Evolutionary conservation across 2,888 invertebrate species (phyloP).

Genomic region (Pteria penguin): DNA sequence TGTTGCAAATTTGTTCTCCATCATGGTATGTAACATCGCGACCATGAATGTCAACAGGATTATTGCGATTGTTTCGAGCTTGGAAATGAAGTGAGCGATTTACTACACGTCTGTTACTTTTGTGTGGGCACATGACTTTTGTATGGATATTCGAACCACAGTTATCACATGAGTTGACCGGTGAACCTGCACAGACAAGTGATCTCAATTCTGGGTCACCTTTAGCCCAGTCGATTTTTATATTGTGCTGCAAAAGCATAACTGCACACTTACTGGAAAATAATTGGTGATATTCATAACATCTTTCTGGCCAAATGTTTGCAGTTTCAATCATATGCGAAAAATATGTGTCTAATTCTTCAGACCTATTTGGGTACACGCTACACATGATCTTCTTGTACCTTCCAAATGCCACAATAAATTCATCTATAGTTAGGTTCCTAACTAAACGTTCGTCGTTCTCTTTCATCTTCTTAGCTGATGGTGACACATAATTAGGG

Average conservation of each 20-base stretch:
- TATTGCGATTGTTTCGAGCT: no score
- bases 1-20: no score
- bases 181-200: conserved; percentile 2
- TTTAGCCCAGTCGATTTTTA: conserved; percentile 12
- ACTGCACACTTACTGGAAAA: conserved; percentile 1
- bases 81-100: no score
- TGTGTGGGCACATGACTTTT: no score
- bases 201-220: conserved; percentile 3
- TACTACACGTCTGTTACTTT: background rate
- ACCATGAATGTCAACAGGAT: background rate
- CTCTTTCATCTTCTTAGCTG: no score
- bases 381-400: no score
- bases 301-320: conserved; percentile 5
- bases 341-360: conserved; percentile 13
- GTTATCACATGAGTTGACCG: background rate
- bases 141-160: no score
- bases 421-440: no score
- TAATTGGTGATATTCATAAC: conserved; percentile 15
- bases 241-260: conserved; percentile 2
- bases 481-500: no score
- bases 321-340: no score
- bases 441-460: no score
- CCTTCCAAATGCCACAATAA: no score
- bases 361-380: background rate
- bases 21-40: background rate